Evolutionary conservation across 2,113 vertebrate species (phyloP).

Genomic region (Monarcha castaneiventris): DNA sequence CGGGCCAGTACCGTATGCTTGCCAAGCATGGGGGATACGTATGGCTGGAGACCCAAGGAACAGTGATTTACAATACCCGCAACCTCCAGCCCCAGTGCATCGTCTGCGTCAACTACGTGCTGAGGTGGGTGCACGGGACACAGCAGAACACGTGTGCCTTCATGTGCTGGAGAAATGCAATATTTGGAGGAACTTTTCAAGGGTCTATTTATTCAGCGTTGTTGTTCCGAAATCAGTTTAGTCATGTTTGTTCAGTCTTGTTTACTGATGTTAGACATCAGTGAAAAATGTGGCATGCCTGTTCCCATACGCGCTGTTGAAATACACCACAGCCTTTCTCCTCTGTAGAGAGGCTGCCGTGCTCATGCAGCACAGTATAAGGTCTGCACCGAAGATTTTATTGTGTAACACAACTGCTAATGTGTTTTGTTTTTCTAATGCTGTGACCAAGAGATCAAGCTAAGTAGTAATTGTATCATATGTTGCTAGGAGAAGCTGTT

Average conservation of each 20-base stretch:
- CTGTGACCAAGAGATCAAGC: not conserved
- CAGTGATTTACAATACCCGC: slow-evolving; percentile 84
- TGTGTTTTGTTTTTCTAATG: not conserved
- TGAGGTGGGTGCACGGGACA: slow-evolving; percentile 77
- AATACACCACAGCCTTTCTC: not conserved
- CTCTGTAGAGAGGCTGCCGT: not conserved
- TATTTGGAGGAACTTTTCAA: not conserved
- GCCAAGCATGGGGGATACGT: slow-evolving; percentile 91
- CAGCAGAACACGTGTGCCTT: not conserved
- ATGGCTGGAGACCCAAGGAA: slow-evolving; percentile 93
- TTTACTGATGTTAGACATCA: slow-evolving; percentile 14
- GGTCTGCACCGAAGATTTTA: not conserved
- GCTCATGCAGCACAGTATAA: not conserved
- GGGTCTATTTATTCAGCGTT: not conserved
- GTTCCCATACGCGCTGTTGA: not conserved
- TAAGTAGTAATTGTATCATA: not conserved
- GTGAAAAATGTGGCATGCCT: slow-evolving; percentile 15
- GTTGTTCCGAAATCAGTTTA: not conserved
- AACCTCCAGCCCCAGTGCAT: slow-evolving; percentile 88
- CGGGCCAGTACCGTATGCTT: slow-evolving; percentile 90
- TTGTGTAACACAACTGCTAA: not conserved
- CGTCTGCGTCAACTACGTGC: slow-evolving; percentile 89
- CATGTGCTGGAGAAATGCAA: not conserved
- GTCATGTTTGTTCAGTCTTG: slow-evolving; percentile 33
- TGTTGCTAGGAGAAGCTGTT: slow-evolving; percentile 17